phyloP scores from a whole-genome alignment of 2,113 vertebrate species.

The Arenaria interpres region DNA sequence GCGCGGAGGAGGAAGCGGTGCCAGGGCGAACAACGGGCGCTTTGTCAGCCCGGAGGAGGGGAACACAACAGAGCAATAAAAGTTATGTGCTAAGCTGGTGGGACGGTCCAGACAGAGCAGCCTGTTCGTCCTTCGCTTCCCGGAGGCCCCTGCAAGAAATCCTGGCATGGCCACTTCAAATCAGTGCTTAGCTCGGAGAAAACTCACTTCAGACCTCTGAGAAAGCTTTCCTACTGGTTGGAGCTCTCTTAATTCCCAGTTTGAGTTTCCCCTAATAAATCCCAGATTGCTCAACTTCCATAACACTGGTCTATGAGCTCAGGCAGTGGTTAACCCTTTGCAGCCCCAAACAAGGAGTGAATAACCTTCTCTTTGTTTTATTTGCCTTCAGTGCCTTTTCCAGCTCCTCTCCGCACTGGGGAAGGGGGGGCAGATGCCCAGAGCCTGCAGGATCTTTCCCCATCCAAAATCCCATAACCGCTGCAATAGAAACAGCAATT shows the following conservation, averaged over 20 bases:
- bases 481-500: too few relatives aligned
- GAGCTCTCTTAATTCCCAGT: neutral
- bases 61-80: neutral
- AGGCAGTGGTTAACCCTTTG: neutral
- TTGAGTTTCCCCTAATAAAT: neutral
- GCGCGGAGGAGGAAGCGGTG: neutral
- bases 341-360: neutral
- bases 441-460: neutral
- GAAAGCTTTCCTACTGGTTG: neutral
- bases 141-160: neutral
- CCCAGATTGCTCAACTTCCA: constrained; percentile 2
- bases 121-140: neutral
- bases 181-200: neutral
- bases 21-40: neutral
- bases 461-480: neutral
- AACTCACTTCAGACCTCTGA: neutral
- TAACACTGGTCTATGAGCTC: neutral
- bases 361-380: neutral
- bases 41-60: neutral
- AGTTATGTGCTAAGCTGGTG: neutral
- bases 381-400: neutral
- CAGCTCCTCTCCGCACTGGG: neutral
- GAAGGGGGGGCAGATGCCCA: neutral
- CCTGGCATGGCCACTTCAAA: neutral
- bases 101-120: neutral